A percentile compares a stretch with the other conserved stretches of the same genome.
phyloP scores from a whole-genome alignment of 2,888 invertebrate genomes.

The Dicyrtomina minuta region DNA sequence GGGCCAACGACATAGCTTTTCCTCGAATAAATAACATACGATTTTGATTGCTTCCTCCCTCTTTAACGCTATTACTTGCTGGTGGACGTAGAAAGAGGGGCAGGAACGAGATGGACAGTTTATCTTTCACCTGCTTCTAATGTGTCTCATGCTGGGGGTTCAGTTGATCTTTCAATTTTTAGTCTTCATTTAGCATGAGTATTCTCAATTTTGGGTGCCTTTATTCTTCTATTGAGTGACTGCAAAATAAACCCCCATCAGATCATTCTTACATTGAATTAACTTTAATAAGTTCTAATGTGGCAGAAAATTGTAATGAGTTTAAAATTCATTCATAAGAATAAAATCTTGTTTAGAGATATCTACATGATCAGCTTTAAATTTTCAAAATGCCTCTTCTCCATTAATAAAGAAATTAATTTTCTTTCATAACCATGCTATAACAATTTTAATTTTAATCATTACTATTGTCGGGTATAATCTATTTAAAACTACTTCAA shows the following conservation, averaged over 20 bases:
- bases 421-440: constrained; percentile 66
- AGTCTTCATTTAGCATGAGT: constrained; percentile 73
- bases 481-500: constrained; percentile 62
- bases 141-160: constrained; percentile 67
- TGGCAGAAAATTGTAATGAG: constrained; percentile 46
- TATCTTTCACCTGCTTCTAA: constrained; percentile 69
- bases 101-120: constrained; percentile 77
- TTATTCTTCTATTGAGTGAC: constrained; percentile 70
- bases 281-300: constrained; percentile 36
- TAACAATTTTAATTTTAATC: constrained; percentile 66
- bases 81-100: constrained; percentile 69
- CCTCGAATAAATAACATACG: constrained; percentile 83
- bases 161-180: constrained; percentile 76
- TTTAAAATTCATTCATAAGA: constrained; percentile 43
- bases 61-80: constrained; percentile 66
- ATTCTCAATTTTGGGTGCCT: constrained; percentile 72
- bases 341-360: constrained; percentile 43
- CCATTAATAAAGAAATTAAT: constrained; percentile 68
- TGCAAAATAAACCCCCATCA: constrained; percentile 42
- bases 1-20: constrained; percentile 77
- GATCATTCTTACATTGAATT: constrained; percentile 52
- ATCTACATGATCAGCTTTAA: constrained; percentile 57
- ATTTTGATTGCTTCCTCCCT: constrained; percentile 75
- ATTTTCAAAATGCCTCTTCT: constrained; percentile 65
- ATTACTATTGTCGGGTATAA: constrained; percentile 62